Evolutionary conservation across 2,888 invertebrate genomes (phyloP), one percentile per base, ranked within the genome.

Genomic region (Rhorus exstirpatorius): DNA sequence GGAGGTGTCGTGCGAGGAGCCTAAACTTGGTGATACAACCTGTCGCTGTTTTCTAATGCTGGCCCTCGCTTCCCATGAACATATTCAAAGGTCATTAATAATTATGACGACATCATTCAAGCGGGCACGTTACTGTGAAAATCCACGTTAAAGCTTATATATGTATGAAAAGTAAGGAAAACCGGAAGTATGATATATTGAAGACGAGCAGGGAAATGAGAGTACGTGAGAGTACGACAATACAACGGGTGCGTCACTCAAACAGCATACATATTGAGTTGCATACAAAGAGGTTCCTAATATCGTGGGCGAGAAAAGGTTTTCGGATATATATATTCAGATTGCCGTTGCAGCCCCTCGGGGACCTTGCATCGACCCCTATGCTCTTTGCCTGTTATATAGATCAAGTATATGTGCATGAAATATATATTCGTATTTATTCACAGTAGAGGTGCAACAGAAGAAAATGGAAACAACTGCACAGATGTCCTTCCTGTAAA

Each of bases 251-350:
- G 65, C 53, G 55, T 76, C 67, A 63, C 68, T 61, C 77, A 85
- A 82, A 70, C 79, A 74, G 84, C 84, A 86, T 86, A 85, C 88
- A 86, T 85, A 85, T 85, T 85, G 87, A 76, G 79, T 85, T 88
- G 91, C 90, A 90, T 90, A 90, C 89, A 88, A 89, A 91, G 86
- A 84, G 85, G 83, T 79, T 83, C 79, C 84, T 89, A 88, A 89
- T 88, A 90, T 86, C 86, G 84, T 71, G 65, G 80, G 60, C 60
- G 77, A 65, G 58, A 63, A 53, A 75, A 63, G 51, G 65, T 3
- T 21, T 6, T 38, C 21, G 17, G 12, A 38, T 38, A 44, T 35
- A 31, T 21, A 21, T 8, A 26, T 12, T n/a, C n/a, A n/a, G n/a
- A n/a, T n/a, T n/a, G n/a, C n/a, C n/a, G n/a, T n/a, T n/a, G n/a